Evolutionary conservation across 1,140 invertebrate genomes (phyloP), one percentile per base, ranked within the genome.

Genomic region (Cephus cinctus): DNA sequence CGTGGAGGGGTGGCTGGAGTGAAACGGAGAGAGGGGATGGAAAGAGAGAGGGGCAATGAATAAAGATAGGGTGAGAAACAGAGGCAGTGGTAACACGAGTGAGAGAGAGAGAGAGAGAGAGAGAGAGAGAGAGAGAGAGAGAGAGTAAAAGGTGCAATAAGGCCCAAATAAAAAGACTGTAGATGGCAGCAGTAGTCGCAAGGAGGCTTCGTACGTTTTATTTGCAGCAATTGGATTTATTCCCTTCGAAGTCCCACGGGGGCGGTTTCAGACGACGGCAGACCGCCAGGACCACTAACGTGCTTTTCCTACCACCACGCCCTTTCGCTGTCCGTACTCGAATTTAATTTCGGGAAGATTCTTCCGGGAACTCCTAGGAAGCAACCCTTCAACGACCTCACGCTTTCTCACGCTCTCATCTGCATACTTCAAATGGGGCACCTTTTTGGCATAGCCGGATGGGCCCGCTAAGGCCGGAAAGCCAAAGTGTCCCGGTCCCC

Each of bases 401-500:
- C n/a, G 66, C 60, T 71, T 72, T 74, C 71, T 74, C 71, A 74
- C 71, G 71, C 69, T n/a, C n/a, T 74, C 67, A 74, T 74, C 66
- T 72, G 67, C 69, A 74, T 70, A 71, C 53, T 54, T n/a, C n/a
- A n/a, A n/a, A n/a, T n/a, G n/a, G n/a, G n/a, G n/a, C n/a, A n/a
- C n/a, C n/a, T n/a, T n/a, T n/a, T n/a, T n/a, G n/a, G n/a, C n/a
- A n/a, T n/a, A n/a, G n/a, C n/a, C n/a, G n/a, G n/a, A n/a, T n/a
- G n/a, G n/a, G n/a, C n/a, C n/a, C n/a, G n/a, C n/a, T n/a, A n/a
- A n/a, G n/a, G 53, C 62, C 62, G 65, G 67, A 69, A 71, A n/a
- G n/a, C n/a, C n/a, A n/a, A n/a, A n/a, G n/a, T n/a, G n/a, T n/a
- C n/a, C n/a, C n/a, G n/a, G 27, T 34, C 35, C 50, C 51, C 62